Conservation (phyloP, 2,797 vertebrate species). For the Apodemus agrarius region DNA sequence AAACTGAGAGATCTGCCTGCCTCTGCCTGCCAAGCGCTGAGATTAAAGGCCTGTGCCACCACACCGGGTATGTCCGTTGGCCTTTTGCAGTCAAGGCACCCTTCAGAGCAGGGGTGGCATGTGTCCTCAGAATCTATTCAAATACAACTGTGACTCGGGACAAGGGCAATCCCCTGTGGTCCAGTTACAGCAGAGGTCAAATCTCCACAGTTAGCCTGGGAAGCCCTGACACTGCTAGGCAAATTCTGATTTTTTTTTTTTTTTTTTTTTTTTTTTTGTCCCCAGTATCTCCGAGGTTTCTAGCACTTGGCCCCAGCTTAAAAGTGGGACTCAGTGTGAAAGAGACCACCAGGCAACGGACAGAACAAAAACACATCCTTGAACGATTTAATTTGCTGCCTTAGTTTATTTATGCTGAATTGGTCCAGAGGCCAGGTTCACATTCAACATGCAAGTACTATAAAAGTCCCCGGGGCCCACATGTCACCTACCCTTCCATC, state of each 20-base stretch:
- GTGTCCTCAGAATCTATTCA: not conserved
- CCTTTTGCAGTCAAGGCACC: not conserved
- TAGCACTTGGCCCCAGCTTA: not conserved
- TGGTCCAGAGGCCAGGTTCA: slow-evolving; percentile 39
- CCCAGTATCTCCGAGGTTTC: not conserved
- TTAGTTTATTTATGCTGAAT: slow-evolving; percentile 60
- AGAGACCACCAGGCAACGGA: not conserved
- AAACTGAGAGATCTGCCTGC: not conserved
- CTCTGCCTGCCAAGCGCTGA: not conserved
- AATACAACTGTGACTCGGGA: not conserved
- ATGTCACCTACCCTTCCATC: not conserved
- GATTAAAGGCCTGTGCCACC: not conserved
- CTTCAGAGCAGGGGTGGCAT: not conserved
- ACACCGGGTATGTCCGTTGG: not conserved
- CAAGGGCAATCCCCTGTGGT: not conserved
- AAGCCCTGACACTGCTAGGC: not conserved
- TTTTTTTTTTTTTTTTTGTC: too few relatives aligned
- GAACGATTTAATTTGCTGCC: slow-evolving; percentile 38
- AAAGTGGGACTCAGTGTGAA: not conserved
- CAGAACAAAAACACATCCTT: slow-evolving; percentile 35
- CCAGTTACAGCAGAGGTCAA: not conserved
- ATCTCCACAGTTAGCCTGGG: not conserved
- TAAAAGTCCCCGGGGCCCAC: not conserved
- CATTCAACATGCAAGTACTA: not conserved
- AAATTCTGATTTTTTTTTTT: not conserved